Evolutionary conservation across 1,140 invertebrate genomes (phyloP).

Genomic region (Papilio xuthus): DNA sequence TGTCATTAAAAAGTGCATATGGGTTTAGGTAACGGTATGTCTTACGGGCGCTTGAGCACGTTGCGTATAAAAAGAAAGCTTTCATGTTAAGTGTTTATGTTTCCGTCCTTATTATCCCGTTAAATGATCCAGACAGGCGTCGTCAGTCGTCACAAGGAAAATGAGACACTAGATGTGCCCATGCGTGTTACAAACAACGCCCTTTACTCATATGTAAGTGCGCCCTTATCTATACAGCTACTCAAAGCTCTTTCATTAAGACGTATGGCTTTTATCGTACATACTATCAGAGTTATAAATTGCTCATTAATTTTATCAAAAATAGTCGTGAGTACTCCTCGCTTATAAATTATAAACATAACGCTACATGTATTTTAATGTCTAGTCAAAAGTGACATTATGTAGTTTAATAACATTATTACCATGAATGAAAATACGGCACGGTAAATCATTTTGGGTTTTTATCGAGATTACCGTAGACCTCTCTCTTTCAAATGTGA

Average conservation of each 20-base stretch:
- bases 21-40: neutral
- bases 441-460: neutral
- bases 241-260: slow-evolving; percentile 14
- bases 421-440: neutral
- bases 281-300: slow-evolving; percentile 3
- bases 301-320: neutral
- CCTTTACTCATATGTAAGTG: slow-evolving; percentile 3
- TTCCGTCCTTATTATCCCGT: slow-evolving; percentile 23
- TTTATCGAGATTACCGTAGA: too few species aligned
- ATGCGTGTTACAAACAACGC: slow-evolving; percentile 20
- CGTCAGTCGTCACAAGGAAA: slow-evolving; percentile 5
- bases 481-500: too few species aligned
- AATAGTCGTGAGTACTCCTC: neutral
- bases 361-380: neutral
- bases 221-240: slow-evolving; percentile 4
- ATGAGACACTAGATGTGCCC: slow-evolving; percentile 2
- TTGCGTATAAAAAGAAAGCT: slow-evolving; percentile 17
- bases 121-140: slow-evolving; percentile 31
- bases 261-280: slow-evolving; percentile 7
- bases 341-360: neutral
- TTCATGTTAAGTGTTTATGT: slow-evolving; percentile 25
- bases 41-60: slow-evolving; percentile 13
- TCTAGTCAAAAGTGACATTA: too few species aligned
- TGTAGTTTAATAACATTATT: too few species aligned
- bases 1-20: neutral